Percentiles rank a stretch among this genome's conserved stretches.
Conservation (phyloP, 2,797 vertebrate genomes). For the Anguilla pacifica region DNA sequence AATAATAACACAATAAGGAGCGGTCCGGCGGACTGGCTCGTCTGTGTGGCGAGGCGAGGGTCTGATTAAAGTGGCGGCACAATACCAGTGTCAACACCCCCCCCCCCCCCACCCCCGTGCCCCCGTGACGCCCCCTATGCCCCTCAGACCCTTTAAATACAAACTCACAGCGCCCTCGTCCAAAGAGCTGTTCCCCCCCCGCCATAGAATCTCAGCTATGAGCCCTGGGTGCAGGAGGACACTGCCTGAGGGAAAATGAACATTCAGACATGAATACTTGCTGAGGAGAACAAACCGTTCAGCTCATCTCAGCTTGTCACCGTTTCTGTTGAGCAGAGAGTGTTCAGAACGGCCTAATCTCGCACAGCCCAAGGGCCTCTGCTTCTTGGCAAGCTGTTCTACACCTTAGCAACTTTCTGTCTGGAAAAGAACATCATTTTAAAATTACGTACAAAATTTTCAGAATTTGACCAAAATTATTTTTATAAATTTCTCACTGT, state of each 20-base stretch:
- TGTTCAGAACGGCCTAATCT: not conserved
- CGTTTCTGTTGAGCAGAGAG: not conserved
- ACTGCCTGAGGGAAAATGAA: not conserved
- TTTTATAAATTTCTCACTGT: not conserved
- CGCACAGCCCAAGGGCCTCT: not conserved
- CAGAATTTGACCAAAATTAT: not conserved
- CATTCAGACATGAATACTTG: not conserved
- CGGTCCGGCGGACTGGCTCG: constrained; percentile 28
- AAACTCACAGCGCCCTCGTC: not conserved
- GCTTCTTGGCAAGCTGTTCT: not conserved
- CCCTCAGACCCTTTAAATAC: not conserved
- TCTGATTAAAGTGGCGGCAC: constrained; percentile 16
- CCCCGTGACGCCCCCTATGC: not conserved
- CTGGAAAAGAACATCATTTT: not conserved
- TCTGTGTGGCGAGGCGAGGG: constrained; percentile 20
- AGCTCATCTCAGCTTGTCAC: not conserved
- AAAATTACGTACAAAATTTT: too few species aligned
- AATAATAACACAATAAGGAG: constrained; percentile 42
- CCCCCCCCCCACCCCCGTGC: not conserved
- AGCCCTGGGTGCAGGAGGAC: too few species aligned
- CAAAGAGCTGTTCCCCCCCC: not conserved
- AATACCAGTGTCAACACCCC: not conserved
- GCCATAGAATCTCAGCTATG: not conserved
- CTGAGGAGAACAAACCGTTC: not conserved
- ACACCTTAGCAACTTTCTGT: not conserved